Percentiles rank a stretch among this genome's conserved stretches.
Evolutionary conservation across 2,888 invertebrate species (phyloP).

Genomic region (Trachelus troglodyta): DNA sequence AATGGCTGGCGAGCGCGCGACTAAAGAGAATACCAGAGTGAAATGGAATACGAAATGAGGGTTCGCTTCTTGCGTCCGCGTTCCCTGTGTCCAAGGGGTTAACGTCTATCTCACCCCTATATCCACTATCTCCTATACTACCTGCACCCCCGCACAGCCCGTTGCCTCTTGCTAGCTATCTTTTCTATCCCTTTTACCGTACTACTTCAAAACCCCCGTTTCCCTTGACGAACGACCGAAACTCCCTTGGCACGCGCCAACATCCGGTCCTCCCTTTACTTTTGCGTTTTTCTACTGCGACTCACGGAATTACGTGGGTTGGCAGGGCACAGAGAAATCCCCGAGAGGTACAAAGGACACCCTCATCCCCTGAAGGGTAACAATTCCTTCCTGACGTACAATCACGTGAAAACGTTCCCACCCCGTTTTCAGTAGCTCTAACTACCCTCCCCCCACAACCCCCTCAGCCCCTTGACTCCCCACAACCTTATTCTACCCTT

Average conservation of each 20-base stretch:
- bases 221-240: conserved; percentile 13
- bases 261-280: conserved; percentile 45
- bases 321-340: conserved; percentile 40
- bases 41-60: conserved; percentile 64
- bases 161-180: conserved; percentile 8
- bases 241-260: conserved; percentile 38
- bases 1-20: conserved; percentile 52
- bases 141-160: conserved; percentile 9
- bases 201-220: not conserved
- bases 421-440: not conserved
- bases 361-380: conserved; percentile 60
- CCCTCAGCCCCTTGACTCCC: not conserved
- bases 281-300: conserved; percentile 47
- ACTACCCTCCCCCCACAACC: no score
- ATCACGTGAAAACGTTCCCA: conserved; percentile 22
- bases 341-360: conserved; percentile 61
- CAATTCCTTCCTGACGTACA: conserved; percentile 42
- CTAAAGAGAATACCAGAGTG: conserved; percentile 60
- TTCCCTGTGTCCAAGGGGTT: conserved; percentile 15
- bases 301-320: not conserved
- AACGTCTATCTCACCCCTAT: not conserved
- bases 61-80: conserved; percentile 42
- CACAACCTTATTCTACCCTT: not conserved
- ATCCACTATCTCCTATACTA: conserved; percentile 13
- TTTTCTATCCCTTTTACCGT: conserved; percentile 23